Conservation (phyloP, 2,113 vertebrate genomes). For the Myotis davidii region DNA sequence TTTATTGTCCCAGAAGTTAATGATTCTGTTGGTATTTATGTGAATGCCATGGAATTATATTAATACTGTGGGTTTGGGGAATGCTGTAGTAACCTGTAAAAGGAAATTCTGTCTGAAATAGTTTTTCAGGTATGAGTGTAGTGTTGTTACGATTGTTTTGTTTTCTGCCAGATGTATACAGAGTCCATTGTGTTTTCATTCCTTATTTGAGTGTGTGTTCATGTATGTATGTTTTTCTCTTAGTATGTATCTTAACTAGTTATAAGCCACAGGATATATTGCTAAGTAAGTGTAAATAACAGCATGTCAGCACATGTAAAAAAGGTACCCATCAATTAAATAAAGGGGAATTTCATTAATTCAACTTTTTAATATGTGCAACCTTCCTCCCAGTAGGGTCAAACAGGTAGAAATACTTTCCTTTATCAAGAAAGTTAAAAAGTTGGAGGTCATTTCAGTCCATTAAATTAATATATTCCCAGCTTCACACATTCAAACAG, state of each 20-base stretch:
- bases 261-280: conserved; percentile 34
- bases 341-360: not conserved
- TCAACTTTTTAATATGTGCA: conserved; percentile 29
- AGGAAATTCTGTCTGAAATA: conserved; percentile 10
- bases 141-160: conserved; percentile 23
- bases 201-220: not conserved
- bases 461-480: conserved; percentile 6
- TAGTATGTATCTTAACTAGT: not conserved
- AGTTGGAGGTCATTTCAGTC: not conserved
- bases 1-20: conserved; percentile 30
- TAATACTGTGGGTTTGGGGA: not conserved
- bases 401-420: not conserved
- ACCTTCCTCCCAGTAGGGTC: not conserved
- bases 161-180: conserved; percentile 47
- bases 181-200: conserved; percentile 7
- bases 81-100: not conserved
- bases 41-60: not conserved
- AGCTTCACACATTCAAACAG: not conserved
- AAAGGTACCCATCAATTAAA: conserved; percentile 39
- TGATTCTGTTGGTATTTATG: conserved; percentile 7
- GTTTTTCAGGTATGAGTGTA: conserved; percentile 17
- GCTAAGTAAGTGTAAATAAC: conserved; percentile 68
- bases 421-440: conserved; percentile 15
- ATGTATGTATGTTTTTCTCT: not conserved
- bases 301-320: conserved; percentile 32